Percentiles rank a stretch among this genome's conserved stretches.
phyloP scores from a whole-genome alignment of 2,888 invertebrate species.

The Drosophila testacea region DNA sequence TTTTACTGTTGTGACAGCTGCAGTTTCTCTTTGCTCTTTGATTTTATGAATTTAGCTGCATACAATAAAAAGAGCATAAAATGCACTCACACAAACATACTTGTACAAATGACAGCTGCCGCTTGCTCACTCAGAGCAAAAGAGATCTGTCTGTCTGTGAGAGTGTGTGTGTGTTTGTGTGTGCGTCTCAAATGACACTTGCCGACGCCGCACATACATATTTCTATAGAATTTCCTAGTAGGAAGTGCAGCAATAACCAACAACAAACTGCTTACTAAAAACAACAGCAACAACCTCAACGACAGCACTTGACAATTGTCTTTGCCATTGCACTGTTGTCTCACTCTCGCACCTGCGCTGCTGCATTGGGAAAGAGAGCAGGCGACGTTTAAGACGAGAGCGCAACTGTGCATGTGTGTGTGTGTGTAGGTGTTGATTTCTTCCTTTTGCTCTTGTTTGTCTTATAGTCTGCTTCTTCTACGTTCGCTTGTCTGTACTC shows the following conservation, averaged over 20 bases:
- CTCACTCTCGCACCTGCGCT: conserved; percentile 65
- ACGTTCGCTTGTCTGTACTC: conserved; percentile 23
- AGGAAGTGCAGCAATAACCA: conserved; percentile 68
- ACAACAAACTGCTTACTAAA: no score
- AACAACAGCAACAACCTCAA: conserved; percentile 36
- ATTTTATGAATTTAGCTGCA: conserved; percentile 68
- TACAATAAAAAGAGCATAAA: conserved; percentile 69
- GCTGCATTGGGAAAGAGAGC: conserved; percentile 31
- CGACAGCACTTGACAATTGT: conserved; percentile 69
- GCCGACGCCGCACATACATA: conserved; percentile 64
- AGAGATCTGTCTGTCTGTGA: conserved; percentile 16
- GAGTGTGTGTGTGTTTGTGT: conserved; percentile 38
- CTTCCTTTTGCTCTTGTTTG: conserved; percentile 34
- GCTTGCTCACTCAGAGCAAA: conserved; percentile 1
- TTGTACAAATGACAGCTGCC: conserved; percentile 50
- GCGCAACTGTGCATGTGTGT: conserved; percentile 8
- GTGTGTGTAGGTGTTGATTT: conserved; percentile 42
- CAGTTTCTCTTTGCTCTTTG: conserved; percentile 39
- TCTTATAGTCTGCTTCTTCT: background rate
- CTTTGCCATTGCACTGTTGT: conserved; percentile 43
- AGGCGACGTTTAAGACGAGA: conserved; percentile 14
- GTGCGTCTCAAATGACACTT: conserved; percentile 77
- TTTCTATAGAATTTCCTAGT: conserved; percentile 73
- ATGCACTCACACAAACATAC: conserved; percentile 49
- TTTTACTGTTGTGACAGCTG: conserved; percentile 56